A percentile compares a stretch with the other conserved stretches of the same genome.
These are phyloP conservation scores for Struthio camelus DNA, from an alignment of 2,113 vertebrate species.

Conservation along the genomic window DNA sequence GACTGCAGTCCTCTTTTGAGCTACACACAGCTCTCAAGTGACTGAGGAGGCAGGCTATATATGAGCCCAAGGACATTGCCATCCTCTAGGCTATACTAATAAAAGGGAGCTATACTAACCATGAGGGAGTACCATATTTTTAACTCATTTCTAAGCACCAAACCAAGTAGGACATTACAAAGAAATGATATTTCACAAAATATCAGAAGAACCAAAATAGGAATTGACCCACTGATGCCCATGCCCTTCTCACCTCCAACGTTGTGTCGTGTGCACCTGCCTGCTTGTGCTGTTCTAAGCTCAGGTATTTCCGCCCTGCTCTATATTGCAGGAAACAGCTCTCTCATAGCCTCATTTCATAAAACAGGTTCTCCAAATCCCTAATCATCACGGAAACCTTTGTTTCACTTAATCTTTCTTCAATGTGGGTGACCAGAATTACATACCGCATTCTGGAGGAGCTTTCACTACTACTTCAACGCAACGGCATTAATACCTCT, in stretches of 20 bases:
- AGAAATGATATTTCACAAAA: neutral
- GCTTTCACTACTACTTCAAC: neutral
- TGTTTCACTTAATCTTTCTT: neutral
- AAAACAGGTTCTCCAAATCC: neutral
- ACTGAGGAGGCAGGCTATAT: neutral
- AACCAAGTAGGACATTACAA: neutral
- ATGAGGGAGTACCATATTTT: too few species aligned
- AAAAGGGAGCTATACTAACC: neutral
- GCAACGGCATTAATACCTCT: neutral
- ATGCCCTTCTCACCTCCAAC: too few species aligned
- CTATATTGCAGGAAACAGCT: neutral
- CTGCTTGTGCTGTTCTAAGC: neutral
- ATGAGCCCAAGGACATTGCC: neutral
- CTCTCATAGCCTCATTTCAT: neutral
- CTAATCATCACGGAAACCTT: neutral
- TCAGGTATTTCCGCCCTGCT: neutral
- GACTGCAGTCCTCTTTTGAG: neutral
- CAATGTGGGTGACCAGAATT: neutral
- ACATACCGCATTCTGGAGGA: neutral
- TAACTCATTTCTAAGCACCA: neutral
- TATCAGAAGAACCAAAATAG: neutral
- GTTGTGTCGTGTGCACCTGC: neutral
- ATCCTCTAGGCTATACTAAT: neutral
- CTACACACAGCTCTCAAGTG: accelerated
- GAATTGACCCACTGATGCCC: neutral